These are phyloP conservation scores for Cyprinodon tularosa DNA, from an alignment of 2,113 vertebrate genomes.

Conservation along the genomic window DNA sequence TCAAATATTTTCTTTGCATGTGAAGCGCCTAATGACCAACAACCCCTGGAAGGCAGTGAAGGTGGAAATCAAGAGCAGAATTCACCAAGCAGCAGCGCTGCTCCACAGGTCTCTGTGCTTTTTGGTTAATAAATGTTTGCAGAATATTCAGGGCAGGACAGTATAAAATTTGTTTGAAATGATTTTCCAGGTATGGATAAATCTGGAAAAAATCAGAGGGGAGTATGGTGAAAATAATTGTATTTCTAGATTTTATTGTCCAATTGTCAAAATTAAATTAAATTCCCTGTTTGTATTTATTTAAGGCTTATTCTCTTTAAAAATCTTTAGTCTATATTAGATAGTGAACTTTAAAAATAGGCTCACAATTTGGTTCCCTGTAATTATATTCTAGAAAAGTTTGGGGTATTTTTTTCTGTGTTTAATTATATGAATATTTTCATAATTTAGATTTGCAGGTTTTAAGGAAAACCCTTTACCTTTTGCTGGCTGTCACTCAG, in stretches of 20 bases:
- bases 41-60: constrained; percentile 80
- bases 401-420: background rate
- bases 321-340: background rate
- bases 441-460: no score
- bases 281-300: background rate
- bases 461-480: no score
- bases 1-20: background rate
- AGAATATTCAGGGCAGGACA: background rate
- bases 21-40: constrained; percentile 82
- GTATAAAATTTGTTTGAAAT: background rate
- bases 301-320: background rate
- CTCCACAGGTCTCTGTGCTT: constrained; percentile 61
- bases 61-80: constrained; percentile 64
- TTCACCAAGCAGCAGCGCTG: constrained; percentile 62
- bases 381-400: background rate
- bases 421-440: background rate
- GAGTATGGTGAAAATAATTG: background rate
- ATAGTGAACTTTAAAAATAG: background rate
- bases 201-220: background rate
- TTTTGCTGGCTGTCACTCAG: no score
- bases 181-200: background rate
- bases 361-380: background rate
- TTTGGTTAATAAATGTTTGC: background rate
- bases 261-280: no score
- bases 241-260: background rate